phyloP scores from a whole-genome alignment of 2,113 vertebrate species.

The Nycticorax nycticorax region DNA sequence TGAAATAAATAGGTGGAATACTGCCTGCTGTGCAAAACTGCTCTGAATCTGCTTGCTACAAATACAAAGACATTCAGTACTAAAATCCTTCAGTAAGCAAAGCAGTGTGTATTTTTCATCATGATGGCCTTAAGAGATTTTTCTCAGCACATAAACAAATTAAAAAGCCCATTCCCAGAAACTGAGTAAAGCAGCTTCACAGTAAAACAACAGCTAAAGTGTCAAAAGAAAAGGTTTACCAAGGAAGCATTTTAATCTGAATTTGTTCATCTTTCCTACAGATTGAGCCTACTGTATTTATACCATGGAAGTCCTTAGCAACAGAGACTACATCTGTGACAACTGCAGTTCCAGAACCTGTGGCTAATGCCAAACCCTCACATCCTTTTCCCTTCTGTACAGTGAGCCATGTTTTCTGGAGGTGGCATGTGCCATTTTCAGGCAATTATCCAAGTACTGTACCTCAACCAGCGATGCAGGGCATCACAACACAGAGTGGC shows the following conservation, averaged over 20 bases:
- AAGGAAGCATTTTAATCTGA: not conserved
- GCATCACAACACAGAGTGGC: not conserved
- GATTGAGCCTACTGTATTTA: fast-evolving
- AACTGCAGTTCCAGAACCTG: not conserved
- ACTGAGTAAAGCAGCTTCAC: not conserved
- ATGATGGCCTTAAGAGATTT: not conserved
- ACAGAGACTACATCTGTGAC: not conserved
- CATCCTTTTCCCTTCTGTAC: not conserved
- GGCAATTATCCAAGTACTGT: not conserved
- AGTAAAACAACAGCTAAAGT: not conserved
- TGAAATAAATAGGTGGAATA: not conserved
- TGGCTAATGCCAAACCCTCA: not conserved
- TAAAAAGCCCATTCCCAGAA: not conserved
- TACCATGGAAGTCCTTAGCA: not conserved
- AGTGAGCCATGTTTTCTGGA: not conserved
- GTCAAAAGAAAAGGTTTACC: not conserved
- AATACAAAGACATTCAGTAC: not conserved
- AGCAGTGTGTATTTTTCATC: not conserved
- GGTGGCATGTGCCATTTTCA: not conserved
- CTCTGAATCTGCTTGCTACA: not conserved
- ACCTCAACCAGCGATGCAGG: not conserved
- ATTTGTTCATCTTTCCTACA: not conserved
- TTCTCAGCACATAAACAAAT: not conserved
- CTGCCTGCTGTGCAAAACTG: not conserved
- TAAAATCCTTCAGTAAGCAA: not conserved